Conservation (phyloP, 2,113 vertebrate genomes). For the Tetrax tetrax region DNA sequence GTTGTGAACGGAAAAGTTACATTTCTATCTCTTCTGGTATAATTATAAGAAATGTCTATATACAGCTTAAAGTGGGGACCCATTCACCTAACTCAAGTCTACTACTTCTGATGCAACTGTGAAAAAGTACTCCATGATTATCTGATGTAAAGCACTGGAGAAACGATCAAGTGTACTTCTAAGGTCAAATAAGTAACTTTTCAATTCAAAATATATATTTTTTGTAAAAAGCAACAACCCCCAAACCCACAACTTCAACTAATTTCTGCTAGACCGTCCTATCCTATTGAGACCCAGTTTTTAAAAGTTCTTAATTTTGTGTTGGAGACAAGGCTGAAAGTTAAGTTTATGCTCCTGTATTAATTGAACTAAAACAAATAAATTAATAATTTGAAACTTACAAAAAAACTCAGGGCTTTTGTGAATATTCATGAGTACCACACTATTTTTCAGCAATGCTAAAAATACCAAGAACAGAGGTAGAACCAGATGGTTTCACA, state of each 20-base stretch:
- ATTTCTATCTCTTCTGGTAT: not conserved
- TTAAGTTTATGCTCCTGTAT: not conserved
- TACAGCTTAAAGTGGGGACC: not conserved
- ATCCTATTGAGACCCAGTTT: not conserved
- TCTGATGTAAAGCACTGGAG: not conserved
- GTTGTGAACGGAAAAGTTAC: not conserved
- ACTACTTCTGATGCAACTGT: not conserved
- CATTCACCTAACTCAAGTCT: not conserved
- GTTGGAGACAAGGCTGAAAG: not conserved
- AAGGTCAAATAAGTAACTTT: not conserved
- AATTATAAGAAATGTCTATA: not conserved
- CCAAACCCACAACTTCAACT: not conserved
- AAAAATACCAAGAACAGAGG: conserved; percentile 6
- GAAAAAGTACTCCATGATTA: not conserved
- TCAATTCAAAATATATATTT: not conserved
- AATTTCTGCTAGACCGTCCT: not conserved
- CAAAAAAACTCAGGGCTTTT: not conserved
- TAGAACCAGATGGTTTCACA: conserved; percentile 15
- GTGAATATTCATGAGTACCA: not conserved
- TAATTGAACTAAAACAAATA: not conserved
- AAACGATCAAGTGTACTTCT: not conserved
- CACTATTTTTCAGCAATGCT: not conserved
- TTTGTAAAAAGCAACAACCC: not conserved
- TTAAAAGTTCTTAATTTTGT: not conserved
- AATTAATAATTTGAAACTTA: not conserved